These are phyloP conservation scores for Alca torda DNA, from an alignment of 2,797 vertebrate genomes.

Conservation along the genomic window DNA sequence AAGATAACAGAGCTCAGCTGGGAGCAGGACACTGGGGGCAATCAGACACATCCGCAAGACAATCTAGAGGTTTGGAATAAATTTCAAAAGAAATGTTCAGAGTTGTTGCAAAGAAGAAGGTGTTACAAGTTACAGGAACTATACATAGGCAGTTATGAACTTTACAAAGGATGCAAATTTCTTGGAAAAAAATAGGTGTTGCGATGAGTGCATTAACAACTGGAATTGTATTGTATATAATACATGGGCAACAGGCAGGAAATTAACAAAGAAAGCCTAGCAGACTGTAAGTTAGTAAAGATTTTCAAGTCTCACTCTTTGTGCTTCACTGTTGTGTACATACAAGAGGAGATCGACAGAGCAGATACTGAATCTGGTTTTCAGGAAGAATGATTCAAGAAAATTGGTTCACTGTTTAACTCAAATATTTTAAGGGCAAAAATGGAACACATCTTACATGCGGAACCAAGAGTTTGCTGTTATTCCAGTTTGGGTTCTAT, in stretches of 20 bases:
- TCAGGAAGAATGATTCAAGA: background rate
- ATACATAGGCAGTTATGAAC: background rate
- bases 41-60: background rate
- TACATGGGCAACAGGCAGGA: background rate
- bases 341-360: background rate
- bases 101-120: background rate
- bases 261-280: background rate
- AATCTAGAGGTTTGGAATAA: background rate
- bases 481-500: background rate
- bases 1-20: background rate
- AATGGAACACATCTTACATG: background rate
- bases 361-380: background rate
- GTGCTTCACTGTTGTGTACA: fast-evolving
- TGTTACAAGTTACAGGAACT: background rate
- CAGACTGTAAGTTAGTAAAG: background rate
- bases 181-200: background rate
- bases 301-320: background rate
- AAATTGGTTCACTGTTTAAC: background rate
- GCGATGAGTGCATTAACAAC: background rate
- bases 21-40: background rate
- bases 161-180: background rate
- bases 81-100: background rate
- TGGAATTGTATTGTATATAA: background rate
- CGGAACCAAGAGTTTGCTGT: background rate
- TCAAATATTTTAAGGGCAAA: background rate